These are phyloP conservation scores for Geotrypetes seraphini DNA, from an alignment of 2,797 vertebrate genomes.

Conservation along the genomic window DNA sequence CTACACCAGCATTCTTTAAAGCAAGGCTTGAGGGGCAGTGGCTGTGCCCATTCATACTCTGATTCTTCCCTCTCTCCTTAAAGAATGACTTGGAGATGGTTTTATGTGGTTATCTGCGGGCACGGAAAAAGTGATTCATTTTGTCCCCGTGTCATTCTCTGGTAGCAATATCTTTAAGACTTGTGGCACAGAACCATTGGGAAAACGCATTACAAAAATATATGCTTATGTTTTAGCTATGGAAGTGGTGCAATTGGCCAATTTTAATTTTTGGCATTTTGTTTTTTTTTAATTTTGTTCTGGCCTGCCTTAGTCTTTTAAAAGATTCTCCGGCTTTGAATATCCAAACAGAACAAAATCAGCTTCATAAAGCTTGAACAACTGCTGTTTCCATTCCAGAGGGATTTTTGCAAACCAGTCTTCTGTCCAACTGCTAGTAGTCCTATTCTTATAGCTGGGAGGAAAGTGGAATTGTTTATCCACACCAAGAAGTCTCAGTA, in stretches of 20 bases:
- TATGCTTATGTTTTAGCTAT: conserved; percentile 2
- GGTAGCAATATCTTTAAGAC: conserved; percentile 1
- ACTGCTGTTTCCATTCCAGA: conserved; percentile 59
- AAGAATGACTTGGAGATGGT: too few species aligned
- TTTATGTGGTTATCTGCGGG: too few species aligned
- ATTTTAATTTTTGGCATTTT: not conserved
- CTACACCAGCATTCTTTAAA: too few species aligned
- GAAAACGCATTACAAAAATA: conserved; percentile 30
- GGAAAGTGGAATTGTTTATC: conserved; percentile 80
- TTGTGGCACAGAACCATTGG: conserved; percentile 6
- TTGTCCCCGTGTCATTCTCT: too few species aligned
- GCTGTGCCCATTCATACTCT: too few species aligned
- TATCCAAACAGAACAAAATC: conserved; percentile 90
- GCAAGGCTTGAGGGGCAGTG: too few species aligned
- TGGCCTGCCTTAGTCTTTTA: conserved; percentile 35
- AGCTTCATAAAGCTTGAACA: conserved; percentile 81
- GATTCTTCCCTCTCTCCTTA: too few species aligned
- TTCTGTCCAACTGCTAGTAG: conserved; percentile 77
- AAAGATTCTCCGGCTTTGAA: conserved; percentile 64
- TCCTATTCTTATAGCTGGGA: conserved; percentile 69
- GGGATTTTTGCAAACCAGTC: conserved; percentile 81
- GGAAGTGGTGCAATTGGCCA: conserved; percentile 18
- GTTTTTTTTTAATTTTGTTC: conserved; percentile 17
- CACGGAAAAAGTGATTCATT: too few species aligned
- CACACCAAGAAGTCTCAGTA: conserved; percentile 72